A percentile compares a stretch with the other conserved stretches of the same genome.
phyloP scores from a whole-genome alignment of 2,797 vertebrate species.

The Smutsia gigantea region DNA sequence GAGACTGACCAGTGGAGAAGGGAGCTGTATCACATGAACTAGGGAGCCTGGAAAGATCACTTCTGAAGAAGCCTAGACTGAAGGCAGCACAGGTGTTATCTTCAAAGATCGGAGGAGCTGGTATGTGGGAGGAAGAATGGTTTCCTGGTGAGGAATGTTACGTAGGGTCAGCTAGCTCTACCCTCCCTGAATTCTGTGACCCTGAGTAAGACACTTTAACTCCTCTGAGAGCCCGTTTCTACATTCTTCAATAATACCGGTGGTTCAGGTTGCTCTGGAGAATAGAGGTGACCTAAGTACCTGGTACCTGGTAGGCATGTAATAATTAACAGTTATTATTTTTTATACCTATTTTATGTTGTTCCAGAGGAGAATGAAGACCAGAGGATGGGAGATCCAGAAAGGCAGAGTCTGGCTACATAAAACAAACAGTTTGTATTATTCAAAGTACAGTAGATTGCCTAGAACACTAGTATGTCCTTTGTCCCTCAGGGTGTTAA shows the following conservation, averaged over 20 bases:
- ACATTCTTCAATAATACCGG: neutral
- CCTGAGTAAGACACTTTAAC: neutral
- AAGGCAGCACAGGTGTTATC: neutral
- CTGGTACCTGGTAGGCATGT: neutral
- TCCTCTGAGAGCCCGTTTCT: neutral
- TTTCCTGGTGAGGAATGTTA: neutral
- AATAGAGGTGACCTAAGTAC: neutral
- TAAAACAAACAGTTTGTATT: neutral
- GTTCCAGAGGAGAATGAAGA: neutral
- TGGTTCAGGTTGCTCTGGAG: neutral
- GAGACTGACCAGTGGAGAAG: neutral
- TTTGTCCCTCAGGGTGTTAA: neutral
- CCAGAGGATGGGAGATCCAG: neutral
- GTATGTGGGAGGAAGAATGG: neutral
- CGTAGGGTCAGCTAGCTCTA: neutral
- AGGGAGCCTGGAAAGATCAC: neutral
- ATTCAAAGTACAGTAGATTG: neutral
- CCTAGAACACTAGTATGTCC: neutral
- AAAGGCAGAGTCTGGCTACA: neutral
- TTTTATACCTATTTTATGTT: neutral
- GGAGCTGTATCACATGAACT: fast-evolving
- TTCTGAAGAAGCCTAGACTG: neutral
- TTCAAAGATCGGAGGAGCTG: neutral
- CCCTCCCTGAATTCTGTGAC: neutral
- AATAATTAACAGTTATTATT: neutral